Percentiles rank a stretch among this genome's conserved stretches.
Evolutionary conservation across 1,140 invertebrate genomes (phyloP).

Genomic region (Caligus rogercresseyi): DNA sequence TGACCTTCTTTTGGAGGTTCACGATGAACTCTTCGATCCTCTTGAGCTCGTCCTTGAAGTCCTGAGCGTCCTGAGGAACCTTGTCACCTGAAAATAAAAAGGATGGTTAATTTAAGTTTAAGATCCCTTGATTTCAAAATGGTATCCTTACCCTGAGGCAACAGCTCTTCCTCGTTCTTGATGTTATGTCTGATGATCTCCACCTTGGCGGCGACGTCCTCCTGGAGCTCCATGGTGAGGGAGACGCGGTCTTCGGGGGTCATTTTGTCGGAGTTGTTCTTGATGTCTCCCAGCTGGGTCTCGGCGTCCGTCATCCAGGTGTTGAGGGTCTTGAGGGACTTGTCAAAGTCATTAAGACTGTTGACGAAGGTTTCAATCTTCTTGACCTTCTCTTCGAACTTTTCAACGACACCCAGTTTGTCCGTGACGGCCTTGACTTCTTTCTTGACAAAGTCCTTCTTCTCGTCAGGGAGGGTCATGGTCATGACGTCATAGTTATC

Average conservation of each 20-base stretch:
- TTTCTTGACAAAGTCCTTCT: slow-evolving; percentile 25
- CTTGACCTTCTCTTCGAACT: slow-evolving; percentile 23
- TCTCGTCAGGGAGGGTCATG: slow-evolving; percentile 24
- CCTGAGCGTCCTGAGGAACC: slow-evolving; percentile 16
- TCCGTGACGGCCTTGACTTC: slow-evolving; percentile 24
- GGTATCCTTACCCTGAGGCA: slow-evolving; percentile 15
- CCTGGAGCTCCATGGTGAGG: slow-evolving; percentile 24
- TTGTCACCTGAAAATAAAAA: slow-evolving; percentile 14
- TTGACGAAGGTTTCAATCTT: slow-evolving; percentile 23
- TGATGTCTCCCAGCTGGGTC: slow-evolving; percentile 24
- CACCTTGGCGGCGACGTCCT: slow-evolving; percentile 21
- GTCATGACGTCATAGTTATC: slow-evolving; percentile 24
- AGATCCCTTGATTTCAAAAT: not conserved
- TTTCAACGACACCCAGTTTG: slow-evolving; percentile 23
- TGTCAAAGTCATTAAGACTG: slow-evolving; percentile 22
- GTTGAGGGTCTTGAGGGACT: slow-evolving; percentile 22
- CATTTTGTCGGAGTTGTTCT: slow-evolving; percentile 22
- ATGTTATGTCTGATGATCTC: slow-evolving; percentile 9
- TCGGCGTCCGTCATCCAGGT: slow-evolving; percentile 24
- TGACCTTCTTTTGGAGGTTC: slow-evolving; percentile 13
- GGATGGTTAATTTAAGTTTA: not conserved
- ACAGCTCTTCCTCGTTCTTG: slow-evolving; percentile 1
- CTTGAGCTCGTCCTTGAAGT: slow-evolving; percentile 19
- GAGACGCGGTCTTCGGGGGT: slow-evolving; percentile 25
- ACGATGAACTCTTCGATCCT: slow-evolving; percentile 15